Evolutionary conservation across 2,797 vertebrate genomes (phyloP), one percentile per base, ranked within the genome.

Genomic region (Lepus townsendii): DNA sequence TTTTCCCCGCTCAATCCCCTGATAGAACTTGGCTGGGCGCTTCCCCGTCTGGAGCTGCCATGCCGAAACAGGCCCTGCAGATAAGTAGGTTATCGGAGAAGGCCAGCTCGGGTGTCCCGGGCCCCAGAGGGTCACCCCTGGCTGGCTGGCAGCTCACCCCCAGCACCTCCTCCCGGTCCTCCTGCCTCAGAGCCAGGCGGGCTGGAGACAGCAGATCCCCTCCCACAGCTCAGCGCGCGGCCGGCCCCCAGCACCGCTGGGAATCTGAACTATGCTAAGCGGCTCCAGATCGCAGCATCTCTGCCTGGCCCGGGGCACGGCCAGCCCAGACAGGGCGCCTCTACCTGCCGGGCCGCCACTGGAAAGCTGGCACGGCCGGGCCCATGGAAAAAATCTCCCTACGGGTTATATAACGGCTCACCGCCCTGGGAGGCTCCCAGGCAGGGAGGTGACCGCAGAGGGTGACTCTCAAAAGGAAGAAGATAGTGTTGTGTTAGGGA

Each of bases 51-150:
- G 80, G 3, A 69, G 97, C 97, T 94, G 96, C 97, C 24, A 27
- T 19, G 72, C 97, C 47, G 84, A 89, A 94, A 35, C 92, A n/a
- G 93, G 62, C 93, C 80, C 96, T 26, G 86, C 14, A 32, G 98
- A 95, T 97, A 98, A 93, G 96, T 84, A 91, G 96, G 98, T 95
- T 96, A 96, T 91, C 30, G 95, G 97, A 98, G 97, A 98, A 96
- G 97, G 96, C 96, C 17, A 7, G 98, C 96, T 98, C 98, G 17
- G 96, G 97, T 98, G 91, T 97, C 97, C 95, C 1, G 2, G 96
- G 57, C 95, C 52, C 83, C 14, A 35, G 93, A 93, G 95, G 93
- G 47, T 93, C 92, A 11, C 92, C 96, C 96, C 95, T 50, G 5
- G 94, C 96, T 98, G 88, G 96, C 95, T 96, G 26, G 47, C 85